These are phyloP conservation scores for Erebia palarica DNA, from an alignment of 2,888 invertebrate species.

Conservation along the genomic window DNA sequence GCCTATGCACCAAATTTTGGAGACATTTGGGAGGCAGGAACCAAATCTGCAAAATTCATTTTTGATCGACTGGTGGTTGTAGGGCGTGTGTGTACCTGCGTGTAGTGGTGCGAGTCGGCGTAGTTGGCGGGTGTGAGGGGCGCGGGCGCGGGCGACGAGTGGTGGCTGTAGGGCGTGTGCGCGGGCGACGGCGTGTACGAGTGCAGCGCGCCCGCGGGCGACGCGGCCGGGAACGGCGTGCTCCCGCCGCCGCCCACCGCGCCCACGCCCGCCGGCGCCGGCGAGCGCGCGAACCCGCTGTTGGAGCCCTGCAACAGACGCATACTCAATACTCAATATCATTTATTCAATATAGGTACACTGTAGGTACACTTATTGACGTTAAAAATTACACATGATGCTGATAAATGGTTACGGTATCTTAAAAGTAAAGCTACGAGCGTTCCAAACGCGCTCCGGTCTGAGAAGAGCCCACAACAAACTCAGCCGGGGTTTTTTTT, in stretches of 20 bases:
- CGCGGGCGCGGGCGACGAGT: constrained; percentile 69
- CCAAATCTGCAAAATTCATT: too few relatives aligned
- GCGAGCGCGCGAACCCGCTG: constrained; percentile 57
- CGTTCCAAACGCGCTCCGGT: too few relatives aligned
- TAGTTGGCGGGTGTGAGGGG: constrained; percentile 55
- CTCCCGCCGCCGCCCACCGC: constrained; percentile 45
- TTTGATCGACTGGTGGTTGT: not conserved
- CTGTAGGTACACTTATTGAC: too few relatives aligned
- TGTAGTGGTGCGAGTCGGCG: constrained; percentile 48
- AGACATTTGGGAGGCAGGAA: too few relatives aligned
- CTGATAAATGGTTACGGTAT: too few relatives aligned
- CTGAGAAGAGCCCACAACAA: too few relatives aligned
- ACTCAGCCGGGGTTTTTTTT: too few relatives aligned
- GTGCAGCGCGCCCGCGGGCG: constrained; percentile 55
- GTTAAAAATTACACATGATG: too few relatives aligned
- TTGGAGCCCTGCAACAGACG: not conserved
- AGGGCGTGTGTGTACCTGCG: constrained; percentile 32
- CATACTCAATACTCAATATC: too few relatives aligned
- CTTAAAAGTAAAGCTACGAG: too few relatives aligned
- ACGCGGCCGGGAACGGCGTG: constrained; percentile 64
- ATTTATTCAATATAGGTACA: too few relatives aligned
- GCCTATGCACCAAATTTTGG: too few relatives aligned
- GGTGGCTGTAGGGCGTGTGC: constrained; percentile 75
- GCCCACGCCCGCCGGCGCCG: constrained; percentile 43
- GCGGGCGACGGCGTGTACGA: constrained; percentile 72